A percentile compares a stretch with the other conserved stretches of the same genome.
Conservation (phyloP, 2,888 invertebrate species). For the Dolichopus griseipennis region DNA sequence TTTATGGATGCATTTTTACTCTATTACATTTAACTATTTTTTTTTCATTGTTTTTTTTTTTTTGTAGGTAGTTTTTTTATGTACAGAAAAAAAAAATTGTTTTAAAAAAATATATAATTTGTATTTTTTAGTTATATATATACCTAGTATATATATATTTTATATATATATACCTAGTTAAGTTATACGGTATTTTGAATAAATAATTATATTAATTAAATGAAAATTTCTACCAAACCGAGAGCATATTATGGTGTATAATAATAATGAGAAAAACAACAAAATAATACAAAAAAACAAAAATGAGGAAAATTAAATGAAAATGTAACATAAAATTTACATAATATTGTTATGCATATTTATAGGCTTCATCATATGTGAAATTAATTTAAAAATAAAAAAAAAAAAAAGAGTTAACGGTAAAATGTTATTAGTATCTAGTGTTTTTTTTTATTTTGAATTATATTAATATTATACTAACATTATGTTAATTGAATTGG, state of each 20-base stretch:
- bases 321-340: background rate
- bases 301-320: too few species aligned
- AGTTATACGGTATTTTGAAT: background rate
- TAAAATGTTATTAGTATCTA: too few species aligned
- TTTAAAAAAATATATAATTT: background rate
- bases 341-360: background rate
- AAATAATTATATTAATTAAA: conserved; percentile 1
- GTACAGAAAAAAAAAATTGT: background rate
- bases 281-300: too few species aligned
- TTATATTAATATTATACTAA: too few species aligned
- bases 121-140: too few species aligned
- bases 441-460: too few species aligned
- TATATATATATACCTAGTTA: too few species aligned
- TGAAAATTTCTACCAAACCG: background rate
- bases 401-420: too few species aligned
- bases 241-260: background rate
- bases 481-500: too few species aligned
- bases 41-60: background rate
- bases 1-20: background rate
- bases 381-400: too few species aligned
- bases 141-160: too few species aligned
- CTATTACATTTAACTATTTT: background rate
- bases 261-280: background rate
- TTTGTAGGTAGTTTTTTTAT: background rate
- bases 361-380: background rate